phyloP scores from a whole-genome alignment of 2,797 vertebrate species.

The Zenarchopterus dispar region DNA sequence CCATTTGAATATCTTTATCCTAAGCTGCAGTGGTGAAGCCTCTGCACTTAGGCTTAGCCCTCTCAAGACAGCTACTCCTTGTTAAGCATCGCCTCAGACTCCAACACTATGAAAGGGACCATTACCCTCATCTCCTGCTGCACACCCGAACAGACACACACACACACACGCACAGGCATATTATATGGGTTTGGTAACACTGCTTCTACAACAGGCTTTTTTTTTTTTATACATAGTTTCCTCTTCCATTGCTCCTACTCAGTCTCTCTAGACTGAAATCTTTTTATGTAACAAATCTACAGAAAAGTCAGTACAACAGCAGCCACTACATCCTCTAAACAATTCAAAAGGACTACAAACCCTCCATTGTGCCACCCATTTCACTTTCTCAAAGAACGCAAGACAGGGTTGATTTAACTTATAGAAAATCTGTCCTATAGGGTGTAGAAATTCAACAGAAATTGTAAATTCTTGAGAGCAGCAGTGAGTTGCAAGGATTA shows the following conservation, averaged over 20 bases:
- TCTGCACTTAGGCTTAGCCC: slow-evolving; percentile 73
- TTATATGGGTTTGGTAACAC: slow-evolving; percentile 14
- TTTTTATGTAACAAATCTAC: slow-evolving; percentile 47
- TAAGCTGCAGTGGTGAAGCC: slow-evolving; percentile 68
- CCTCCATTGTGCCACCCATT: slow-evolving; percentile 26
- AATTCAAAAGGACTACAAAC: slow-evolving; percentile 40
- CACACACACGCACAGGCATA: slow-evolving; percentile 36
- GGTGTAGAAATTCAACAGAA: slow-evolving; percentile 34
- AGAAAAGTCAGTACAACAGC: slow-evolving; percentile 28
- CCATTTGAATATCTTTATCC: slow-evolving; percentile 70
- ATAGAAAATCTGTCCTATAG: slow-evolving; percentile 31
- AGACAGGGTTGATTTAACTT: slow-evolving; percentile 29
- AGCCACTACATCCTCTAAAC: slow-evolving; percentile 32
- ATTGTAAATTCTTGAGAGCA: slow-evolving; percentile 38
- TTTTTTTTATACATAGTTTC: no score
- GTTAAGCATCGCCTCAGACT: slow-evolving; percentile 73
- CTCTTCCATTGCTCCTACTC: slow-evolving; percentile 31
- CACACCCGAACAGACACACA: slow-evolving; percentile 51
- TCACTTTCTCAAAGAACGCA: slow-evolving; percentile 36
- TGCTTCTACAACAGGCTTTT: slow-evolving; percentile 42
- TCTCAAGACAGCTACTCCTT: slow-evolving; percentile 75
- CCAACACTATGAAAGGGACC: slow-evolving; percentile 70
- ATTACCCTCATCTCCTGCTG: slow-evolving; percentile 70
- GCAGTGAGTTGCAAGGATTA: slow-evolving; percentile 36
- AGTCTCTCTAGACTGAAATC: slow-evolving; percentile 38